Conservation (phyloP, 2,888 invertebrate species). For the Odontomyia ornata region DNA sequence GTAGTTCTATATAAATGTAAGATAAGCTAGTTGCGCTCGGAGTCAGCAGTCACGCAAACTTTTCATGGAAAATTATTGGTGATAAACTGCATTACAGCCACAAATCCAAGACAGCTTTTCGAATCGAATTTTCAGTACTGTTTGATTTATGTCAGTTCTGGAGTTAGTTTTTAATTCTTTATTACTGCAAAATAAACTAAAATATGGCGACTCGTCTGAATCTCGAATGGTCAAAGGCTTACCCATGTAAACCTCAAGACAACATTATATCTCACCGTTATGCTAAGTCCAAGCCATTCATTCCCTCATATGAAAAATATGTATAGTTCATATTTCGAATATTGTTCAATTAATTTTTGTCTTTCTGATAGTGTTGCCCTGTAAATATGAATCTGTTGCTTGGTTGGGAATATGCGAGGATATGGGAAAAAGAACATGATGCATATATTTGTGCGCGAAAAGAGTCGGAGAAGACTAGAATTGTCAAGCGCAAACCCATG, state of each 20-base stretch:
- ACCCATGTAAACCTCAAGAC: conserved; percentile 9
- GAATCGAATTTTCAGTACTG: too few species aligned
- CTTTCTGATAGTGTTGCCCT: not conserved
- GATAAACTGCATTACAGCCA: too few species aligned
- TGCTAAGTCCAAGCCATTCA: conserved; percentile 33
- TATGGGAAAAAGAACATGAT: conserved; percentile 19
- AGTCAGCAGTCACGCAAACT: too few species aligned
- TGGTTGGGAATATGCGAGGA: conserved; percentile 38
- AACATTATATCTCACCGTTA: conserved; percentile 32
- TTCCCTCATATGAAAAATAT: conserved; percentile 35
- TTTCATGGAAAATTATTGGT: too few species aligned
- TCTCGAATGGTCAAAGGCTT: conserved; percentile 34
- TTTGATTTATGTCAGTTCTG: too few species aligned
- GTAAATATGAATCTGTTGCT: conserved; percentile 6
- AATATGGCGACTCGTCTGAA: not conserved
- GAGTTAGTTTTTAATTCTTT: too few species aligned
- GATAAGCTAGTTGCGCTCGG: too few species aligned
- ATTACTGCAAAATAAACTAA: not conserved
- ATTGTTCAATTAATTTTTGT: not conserved
- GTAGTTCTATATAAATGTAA: too few species aligned
- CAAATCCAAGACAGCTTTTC: too few species aligned
- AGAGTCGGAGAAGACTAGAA: not conserved
- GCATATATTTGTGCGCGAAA: conserved; percentile 12
- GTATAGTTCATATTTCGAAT: not conserved
- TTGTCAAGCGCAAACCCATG: not conserved